A percentile compares a stretch with the other conserved stretches of the same genome.
These are phyloP conservation scores for Athalia cordata DNA, from an alignment of 2,888 invertebrate genomes.

Conservation along the genomic window DNA sequence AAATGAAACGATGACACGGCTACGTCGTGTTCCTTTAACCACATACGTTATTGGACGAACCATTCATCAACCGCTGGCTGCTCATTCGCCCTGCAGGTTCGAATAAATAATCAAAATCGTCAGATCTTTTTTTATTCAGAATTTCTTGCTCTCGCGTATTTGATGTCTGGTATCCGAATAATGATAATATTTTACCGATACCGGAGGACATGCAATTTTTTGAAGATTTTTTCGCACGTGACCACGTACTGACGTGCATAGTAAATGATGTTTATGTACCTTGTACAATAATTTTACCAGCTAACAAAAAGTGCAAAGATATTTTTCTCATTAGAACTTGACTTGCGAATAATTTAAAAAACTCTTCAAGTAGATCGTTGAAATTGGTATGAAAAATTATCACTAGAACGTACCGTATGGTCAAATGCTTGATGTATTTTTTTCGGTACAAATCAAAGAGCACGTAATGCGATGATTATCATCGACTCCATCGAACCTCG, in stretches of 20 bases:
- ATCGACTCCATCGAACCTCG: neutral
- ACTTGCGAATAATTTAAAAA: conserved; percentile 22
- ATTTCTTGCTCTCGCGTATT: no score
- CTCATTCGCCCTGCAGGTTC: neutral
- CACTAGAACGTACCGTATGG: neutral
- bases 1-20: neutral
- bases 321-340: neutral
- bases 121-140: no score
- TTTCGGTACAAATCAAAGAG: conserved; percentile 11
- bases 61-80: neutral
- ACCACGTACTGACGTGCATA: no score
- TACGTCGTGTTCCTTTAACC: neutral
- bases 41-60: neutral
- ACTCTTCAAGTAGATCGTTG: conserved; percentile 15
- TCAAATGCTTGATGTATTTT: neutral
- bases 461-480: neutral
- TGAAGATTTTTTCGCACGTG: no score
- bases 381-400: conserved; percentile 13
- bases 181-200: no score
- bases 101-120: neutral
- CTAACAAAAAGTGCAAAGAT: neutral
- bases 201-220: no score
- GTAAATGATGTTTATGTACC: no score
- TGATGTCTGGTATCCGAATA: no score
- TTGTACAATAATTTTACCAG: neutral